Percentiles rank a stretch among this genome's conserved stretches.
These are phyloP conservation scores for Pristis pectinata DNA, from an alignment of 2,797 vertebrate genomes.

Conservation along the genomic window DNA sequence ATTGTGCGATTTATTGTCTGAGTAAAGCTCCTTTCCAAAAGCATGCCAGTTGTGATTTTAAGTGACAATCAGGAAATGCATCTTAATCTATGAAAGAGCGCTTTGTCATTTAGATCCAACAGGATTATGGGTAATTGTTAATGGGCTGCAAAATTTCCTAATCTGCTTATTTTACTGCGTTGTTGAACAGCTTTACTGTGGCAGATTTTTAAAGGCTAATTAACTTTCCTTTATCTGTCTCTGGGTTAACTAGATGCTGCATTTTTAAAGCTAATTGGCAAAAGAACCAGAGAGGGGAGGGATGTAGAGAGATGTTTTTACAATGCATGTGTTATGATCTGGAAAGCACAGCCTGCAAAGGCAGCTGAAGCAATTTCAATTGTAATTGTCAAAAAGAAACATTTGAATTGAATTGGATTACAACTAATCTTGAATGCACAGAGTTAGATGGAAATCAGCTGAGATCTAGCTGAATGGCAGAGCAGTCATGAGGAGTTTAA, in stretches of 20 bases:
- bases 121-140: conserved; percentile 3
- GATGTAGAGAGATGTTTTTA: not conserved
- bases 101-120: not conserved
- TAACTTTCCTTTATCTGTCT: not conserved
- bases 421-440: too few relatives aligned
- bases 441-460: not conserved
- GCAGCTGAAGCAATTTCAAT: not conserved
- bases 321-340: not conserved
- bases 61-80: not conserved
- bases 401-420: not conserved
- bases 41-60: not conserved
- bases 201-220: not conserved
- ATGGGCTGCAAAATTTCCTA: not conserved
- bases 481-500: not conserved
- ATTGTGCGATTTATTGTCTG: not conserved
- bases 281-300: not conserved
- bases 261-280: not conserved
- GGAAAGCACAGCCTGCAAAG: not conserved
- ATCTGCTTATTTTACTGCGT: not conserved
- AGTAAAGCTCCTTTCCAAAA: not conserved
- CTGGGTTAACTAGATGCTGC: not conserved
- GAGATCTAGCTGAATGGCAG: not conserved
- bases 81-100: not conserved
- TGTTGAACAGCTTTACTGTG: not conserved
- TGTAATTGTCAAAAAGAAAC: not conserved